Conservation (phyloP, 2,888 invertebrate genomes). For the Ophioninae sp. region DNA sequence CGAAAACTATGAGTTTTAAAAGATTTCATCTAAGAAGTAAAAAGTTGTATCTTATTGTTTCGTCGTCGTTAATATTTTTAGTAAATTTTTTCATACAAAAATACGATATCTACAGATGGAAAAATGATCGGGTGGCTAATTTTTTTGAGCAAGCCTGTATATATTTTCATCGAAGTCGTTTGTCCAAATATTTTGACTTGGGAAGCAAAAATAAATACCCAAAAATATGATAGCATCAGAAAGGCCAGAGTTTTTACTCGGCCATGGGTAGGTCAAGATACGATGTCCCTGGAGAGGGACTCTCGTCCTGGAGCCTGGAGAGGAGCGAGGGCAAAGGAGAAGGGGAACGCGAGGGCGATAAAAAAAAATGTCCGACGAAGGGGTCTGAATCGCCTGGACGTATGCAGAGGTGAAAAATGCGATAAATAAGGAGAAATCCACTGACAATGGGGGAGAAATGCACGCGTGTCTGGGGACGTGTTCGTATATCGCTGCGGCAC, state of each 20-base stretch:
- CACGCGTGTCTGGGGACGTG: constrained; percentile 43
- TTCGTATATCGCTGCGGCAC: constrained; percentile 58
- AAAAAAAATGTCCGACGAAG: constrained; percentile 3
- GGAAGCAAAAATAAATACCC: not conserved
- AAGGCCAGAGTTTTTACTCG: not conserved
- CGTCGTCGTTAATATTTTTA: no score
- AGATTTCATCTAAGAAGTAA: no score
- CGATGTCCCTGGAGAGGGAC: not conserved
- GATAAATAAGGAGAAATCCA: constrained; percentile 74
- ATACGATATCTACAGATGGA: no score
- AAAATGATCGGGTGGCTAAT: no score
- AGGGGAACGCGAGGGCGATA: constrained; percentile 14
- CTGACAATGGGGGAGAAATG: constrained; percentile 74
- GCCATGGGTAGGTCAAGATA: constrained; percentile 15
- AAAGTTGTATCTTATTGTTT: no score
- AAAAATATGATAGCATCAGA: not conserved
- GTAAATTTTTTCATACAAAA: no score
- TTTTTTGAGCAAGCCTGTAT: not conserved
- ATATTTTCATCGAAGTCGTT: not conserved
- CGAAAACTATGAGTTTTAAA: no score
- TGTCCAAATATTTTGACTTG: not conserved
- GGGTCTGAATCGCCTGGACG: constrained; percentile 31
- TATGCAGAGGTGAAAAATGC: constrained; percentile 59
- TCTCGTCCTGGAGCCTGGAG: not conserved
- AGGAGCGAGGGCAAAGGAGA: constrained; percentile 25